Evolutionary conservation across 2,113 vertebrate genomes (phyloP).

Genomic region (Etheostoma cragini): DNA sequence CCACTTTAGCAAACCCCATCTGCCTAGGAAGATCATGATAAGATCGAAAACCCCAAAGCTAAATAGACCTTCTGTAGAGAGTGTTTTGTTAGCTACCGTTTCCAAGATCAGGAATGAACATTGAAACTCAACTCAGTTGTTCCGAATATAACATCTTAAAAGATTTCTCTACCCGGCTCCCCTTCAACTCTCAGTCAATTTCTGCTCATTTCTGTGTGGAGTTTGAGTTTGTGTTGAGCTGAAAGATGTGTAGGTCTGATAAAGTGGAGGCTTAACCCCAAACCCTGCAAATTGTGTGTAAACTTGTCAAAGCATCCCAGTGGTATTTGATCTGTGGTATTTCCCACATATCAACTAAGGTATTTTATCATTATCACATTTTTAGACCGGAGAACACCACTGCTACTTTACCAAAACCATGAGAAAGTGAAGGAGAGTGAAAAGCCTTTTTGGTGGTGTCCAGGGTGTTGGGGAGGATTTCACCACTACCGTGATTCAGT

Average conservation of each 20-base stretch:
- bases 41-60: not conserved
- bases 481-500: slow-evolving; percentile 44
- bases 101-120: not conserved
- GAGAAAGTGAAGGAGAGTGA: slow-evolving; percentile 17
- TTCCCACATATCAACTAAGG: not conserved
- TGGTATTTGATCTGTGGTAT: not conserved
- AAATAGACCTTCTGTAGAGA: not conserved
- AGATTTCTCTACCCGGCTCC: not conserved
- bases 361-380: slow-evolving; percentile 3
- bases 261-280: not conserved
- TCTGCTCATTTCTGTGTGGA: not conserved
- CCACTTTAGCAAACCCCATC: not conserved
- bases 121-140: not conserved
- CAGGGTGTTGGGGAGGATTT: slow-evolving; percentile 50
- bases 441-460: slow-evolving; percentile 29
- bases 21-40: not conserved
- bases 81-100: not conserved
- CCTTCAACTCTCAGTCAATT: not conserved
- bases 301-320: not conserved
- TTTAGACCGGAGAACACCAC: not conserved
- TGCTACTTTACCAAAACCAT: not conserved
- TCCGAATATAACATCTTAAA: not conserved
- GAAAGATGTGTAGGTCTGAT: not conserved
- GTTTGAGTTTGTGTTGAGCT: not conserved
- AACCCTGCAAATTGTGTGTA: not conserved